Evolutionary conservation across 1,140 invertebrate genomes (phyloP), one percentile per base, ranked within the genome.

Genomic region (Ostrea edulis): DNA sequence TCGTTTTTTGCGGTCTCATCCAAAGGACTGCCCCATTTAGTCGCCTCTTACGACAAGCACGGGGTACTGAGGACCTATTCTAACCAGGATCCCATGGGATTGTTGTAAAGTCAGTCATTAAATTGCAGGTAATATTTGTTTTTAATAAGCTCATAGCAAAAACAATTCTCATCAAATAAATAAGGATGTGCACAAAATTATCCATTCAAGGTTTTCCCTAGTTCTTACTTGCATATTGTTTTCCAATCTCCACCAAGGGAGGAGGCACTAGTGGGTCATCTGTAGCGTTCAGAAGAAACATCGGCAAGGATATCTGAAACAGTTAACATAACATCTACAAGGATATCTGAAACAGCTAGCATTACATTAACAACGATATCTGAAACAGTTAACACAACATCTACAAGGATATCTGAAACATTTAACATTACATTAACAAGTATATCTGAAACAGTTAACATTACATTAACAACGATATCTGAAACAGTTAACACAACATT

Each of bases 231-330:
- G 97, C 97, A 96, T 96, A 96, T 85, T 97, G 96, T 93, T 96
- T 96, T 17, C 98, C 97, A 20, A 97, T 96, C 25, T 96, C 95
- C 82, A 97, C 93, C 8, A 98, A 94, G 20, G 96, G 95, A 90
- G 97, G 96, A 17, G 97, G 98, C 81, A 98, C 97, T 53, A 98
- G 96, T 2, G 98, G 98, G 95, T 98, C 98, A 95, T 98, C 98
- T 87, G 96, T 95, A 52, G 98, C 96, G 94, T 98, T 98, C 35
- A 98, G 96, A 92, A 98, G 97, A 89, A 98, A 96, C 96, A 98
- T 97, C 11, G 98, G 98, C 35, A 97, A 97, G 54, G 96, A 95
- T 54, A 98, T 97, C 94, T 95, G 85, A 17, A 92, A 91, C 53
- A 58, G 9, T 12, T 9, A 51, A 71, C 12, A 22, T 7, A 12